phyloP scores from a whole-genome alignment of 2,113 vertebrate genomes.

The Osmerus mordax region DNA sequence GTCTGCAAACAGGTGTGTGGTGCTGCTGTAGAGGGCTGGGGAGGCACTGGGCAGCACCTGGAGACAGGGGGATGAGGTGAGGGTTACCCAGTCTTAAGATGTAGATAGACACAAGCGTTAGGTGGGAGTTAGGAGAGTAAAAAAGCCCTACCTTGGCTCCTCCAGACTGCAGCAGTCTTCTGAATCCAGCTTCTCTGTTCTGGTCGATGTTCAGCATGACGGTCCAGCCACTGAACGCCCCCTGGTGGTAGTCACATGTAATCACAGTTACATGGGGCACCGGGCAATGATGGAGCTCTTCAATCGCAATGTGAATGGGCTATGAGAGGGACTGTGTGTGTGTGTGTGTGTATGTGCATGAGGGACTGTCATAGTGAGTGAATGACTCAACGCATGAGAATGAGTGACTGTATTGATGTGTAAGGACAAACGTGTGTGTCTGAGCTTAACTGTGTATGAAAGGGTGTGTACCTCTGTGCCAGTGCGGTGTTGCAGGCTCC shows the following conservation, averaged over 20 bases:
- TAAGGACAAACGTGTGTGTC: constrained; percentile 9
- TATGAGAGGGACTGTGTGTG: too few species aligned
- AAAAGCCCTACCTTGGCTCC: constrained; percentile 81
- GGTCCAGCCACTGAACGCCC: constrained; percentile 95
- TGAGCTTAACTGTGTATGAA: constrained; percentile 11
- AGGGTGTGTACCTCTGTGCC: constrained; percentile 65
- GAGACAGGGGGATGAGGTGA: neutral
- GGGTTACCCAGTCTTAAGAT: neutral
- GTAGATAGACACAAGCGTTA: neutral
- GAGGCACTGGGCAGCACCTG: constrained; percentile 86
- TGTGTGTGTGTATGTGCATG: too few species aligned
- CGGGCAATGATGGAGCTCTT: neutral
- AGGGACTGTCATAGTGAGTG: too few species aligned
- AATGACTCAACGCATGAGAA: too few species aligned
- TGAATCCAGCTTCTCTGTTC: constrained; percentile 89
- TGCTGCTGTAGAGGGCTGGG: constrained; percentile 76
- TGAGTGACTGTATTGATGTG: neutral
- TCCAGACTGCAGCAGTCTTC: constrained; percentile 90
- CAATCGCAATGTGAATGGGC: neutral
- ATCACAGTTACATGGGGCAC: neutral
- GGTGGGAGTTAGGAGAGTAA: neutral
- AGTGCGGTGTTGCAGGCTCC: constrained; percentile 73
- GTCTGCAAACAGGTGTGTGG: constrained; percentile 91
- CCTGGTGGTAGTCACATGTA: constrained; percentile 65
- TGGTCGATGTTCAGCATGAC: constrained; percentile 94